Base-by-base conservation (phyloP, 2,797 vertebrate species). In the Gymnodraco acuticeps region DNA sequence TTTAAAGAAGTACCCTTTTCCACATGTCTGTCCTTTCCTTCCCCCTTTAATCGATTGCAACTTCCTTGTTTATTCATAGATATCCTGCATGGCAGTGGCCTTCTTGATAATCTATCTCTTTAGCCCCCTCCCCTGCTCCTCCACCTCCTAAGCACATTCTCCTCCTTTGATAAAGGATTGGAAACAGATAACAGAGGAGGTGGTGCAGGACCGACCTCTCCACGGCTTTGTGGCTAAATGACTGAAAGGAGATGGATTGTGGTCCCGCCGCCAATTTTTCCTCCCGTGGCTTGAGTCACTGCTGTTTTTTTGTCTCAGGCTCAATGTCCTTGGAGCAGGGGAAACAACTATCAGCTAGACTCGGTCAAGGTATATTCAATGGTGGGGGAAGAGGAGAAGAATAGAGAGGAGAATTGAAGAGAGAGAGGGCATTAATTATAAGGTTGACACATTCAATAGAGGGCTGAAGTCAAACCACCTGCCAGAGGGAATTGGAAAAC, bases 101-200 rank as follows among this genome's bases (percentile, higher is more conserved):
- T 80, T 78, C 8, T 91, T 89, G 79, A 87, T 75, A 78, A 83
- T 83, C 84, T 82, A 60, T 84, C 80, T 52, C 33, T 20, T 9
- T 66, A 75, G 56, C 55, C 50, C 42, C 31, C 62, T 38, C 51
- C 48, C 27, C 47, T 48, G 38, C 66, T 42, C 55, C 50, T 62
- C 16, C 54, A 63, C 20, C 59, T 43, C 53, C 67, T 50, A 73
- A 84, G 70, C 68, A 60, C 62, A 46, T 70, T 87, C 77, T 51
- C 63, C 51, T 31, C 50, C 38, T 60, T 83, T 79, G 84, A 93
- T 89, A 84, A 91, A 83, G 79, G 78, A 90, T 89, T 92, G 89
- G 80, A 92, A 92, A 89, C 83, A 85, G 92, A 93, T 91, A 93
- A 91, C 72, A 43, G 77, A 77, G 70, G 81, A 88, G 81, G 78